Percentiles rank a stretch among this genome's conserved stretches.
These are phyloP conservation scores for Rhinopithecus roxellana DNA, from an alignment of 2,113 vertebrate genomes.

Conservation along the genomic window DNA sequence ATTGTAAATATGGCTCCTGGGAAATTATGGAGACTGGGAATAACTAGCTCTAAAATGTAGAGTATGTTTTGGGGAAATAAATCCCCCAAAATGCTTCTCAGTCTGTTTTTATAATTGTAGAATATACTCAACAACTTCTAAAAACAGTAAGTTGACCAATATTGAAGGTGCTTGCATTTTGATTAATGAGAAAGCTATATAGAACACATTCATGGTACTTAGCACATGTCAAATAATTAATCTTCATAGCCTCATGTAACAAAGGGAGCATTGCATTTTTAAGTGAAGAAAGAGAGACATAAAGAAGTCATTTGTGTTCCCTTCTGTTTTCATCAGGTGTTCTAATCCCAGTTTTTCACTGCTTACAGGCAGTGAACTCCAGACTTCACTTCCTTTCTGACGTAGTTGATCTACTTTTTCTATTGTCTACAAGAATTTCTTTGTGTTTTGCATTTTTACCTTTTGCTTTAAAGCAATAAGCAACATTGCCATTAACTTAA, in stretches of 20 bases:
- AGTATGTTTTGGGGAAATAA: not conserved
- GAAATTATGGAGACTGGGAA: not conserved
- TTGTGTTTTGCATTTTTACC: not conserved
- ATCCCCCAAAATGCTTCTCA: not conserved
- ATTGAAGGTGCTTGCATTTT: not conserved
- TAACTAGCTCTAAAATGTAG: not conserved
- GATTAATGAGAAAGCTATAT: conserved; percentile 55
- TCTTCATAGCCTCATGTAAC: conserved; percentile 17
- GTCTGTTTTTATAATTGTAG: not conserved
- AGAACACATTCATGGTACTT: conserved; percentile 14
- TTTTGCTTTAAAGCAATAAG: not conserved
- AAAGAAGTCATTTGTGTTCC: not conserved
- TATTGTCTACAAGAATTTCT: not conserved
- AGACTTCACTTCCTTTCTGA: not conserved
- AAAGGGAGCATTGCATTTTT: conserved; percentile 12
- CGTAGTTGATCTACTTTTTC: not conserved
- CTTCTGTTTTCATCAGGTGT: not conserved
- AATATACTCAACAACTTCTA: not conserved
- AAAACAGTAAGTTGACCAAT: not conserved
- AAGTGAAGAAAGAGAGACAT: not conserved
- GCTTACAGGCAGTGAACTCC: not conserved
- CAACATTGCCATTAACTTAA: not conserved
- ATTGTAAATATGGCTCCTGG: not conserved
- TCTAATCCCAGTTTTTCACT: not conserved
- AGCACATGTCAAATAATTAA: conserved; percentile 59